phyloP scores from a whole-genome alignment of 2,113 vertebrate genomes.

The Eclectus roratus region DNA sequence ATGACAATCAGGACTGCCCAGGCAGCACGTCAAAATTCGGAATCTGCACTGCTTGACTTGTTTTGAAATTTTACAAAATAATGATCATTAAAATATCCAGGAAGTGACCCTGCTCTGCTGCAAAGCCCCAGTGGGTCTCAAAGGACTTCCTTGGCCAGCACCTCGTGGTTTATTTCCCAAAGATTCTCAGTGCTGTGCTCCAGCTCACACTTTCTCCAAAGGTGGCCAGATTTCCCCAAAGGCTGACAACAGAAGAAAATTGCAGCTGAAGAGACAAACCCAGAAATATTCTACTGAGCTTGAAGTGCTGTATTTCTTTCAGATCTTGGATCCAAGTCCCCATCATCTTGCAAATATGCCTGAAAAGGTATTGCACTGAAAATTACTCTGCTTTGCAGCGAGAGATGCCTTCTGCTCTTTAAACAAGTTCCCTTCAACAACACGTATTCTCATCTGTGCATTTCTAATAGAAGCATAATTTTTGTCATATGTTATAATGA shows the following conservation, averaged over 20 bases:
- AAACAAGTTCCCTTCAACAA: slow-evolving; percentile 43
- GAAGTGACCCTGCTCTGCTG: background rate
- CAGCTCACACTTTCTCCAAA: background rate
- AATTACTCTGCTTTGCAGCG: background rate
- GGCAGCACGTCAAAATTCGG: background rate
- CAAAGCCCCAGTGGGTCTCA: fast-evolving
- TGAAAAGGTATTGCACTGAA: background rate
- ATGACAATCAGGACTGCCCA: background rate
- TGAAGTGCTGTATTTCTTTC: background rate
- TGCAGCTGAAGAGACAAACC: background rate
- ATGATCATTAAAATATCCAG: background rate
- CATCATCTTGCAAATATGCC: background rate
- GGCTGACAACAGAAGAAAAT: background rate
- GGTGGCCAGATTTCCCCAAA: background rate
- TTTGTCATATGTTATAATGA: slow-evolving; percentile 71
- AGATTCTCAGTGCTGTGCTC: background rate
- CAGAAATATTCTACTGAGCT: background rate
- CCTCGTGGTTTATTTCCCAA: background rate
- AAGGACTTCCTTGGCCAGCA: background rate
- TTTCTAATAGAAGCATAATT: slow-evolving; percentile 56
- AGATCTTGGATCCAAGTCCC: background rate
- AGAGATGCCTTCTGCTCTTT: slow-evolving; percentile 31
- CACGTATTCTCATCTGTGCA: slow-evolving; percentile 53
- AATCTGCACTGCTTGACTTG: background rate
- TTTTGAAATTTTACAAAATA: background rate